Conservation (phyloP, 1,140 invertebrate genomes). For the Drosophila azteca region DNA sequence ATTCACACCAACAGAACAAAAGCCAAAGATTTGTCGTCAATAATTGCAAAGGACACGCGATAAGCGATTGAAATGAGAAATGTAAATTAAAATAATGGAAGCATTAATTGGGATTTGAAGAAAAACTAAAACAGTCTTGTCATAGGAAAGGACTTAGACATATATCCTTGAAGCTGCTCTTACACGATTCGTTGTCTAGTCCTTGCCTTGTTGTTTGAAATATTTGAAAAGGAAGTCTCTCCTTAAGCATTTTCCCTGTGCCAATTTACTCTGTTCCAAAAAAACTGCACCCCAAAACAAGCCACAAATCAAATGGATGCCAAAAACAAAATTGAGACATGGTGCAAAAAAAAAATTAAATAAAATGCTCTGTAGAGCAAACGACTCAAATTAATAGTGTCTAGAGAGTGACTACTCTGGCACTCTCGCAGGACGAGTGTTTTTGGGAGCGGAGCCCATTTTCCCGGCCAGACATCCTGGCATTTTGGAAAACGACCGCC, state of each 20-base stretch:
- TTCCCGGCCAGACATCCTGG: slow-evolving; percentile 55
- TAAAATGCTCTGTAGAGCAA: slow-evolving; percentile 38
- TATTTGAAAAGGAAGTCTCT: no score
- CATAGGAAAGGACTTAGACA: no score
- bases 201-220: no score
- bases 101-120: no score
- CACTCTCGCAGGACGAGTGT: background rate
- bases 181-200: no score
- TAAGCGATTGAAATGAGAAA: background rate
- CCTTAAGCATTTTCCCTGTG: background rate
- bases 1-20: slow-evolving; percentile 57
- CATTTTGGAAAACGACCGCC: slow-evolving; percentile 21
- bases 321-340: slow-evolving; percentile 27
- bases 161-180: no score
- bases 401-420: slow-evolving; percentile 1
- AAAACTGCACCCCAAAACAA: slow-evolving; percentile 5
- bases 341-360: slow-evolving; percentile 32
- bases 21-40: slow-evolving; percentile 26
- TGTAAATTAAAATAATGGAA: no score
- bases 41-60: slow-evolving; percentile 20
- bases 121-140: no score
- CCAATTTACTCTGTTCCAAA: background rate
- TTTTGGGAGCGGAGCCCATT: background rate
- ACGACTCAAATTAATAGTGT: slow-evolving; percentile 61
- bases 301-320: slow-evolving; percentile 46